These are phyloP conservation scores for Diarsia mendica DNA, from an alignment of 2,888 invertebrate species.

Conservation along the genomic window DNA sequence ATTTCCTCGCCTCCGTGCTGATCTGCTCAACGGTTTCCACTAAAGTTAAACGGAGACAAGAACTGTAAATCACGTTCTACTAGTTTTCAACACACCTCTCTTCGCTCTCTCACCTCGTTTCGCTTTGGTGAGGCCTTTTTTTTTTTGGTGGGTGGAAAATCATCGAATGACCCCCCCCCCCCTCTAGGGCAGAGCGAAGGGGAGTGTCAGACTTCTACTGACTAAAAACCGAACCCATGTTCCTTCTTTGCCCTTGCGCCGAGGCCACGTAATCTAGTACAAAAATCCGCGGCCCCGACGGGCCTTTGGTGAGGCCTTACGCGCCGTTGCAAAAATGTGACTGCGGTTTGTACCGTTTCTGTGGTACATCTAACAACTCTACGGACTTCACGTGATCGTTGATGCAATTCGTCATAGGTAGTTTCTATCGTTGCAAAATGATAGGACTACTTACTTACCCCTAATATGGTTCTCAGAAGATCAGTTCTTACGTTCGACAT, in stretches of 20 bases:
- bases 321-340: neutral
- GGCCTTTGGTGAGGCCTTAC: no score
- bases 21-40: neutral
- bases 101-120: neutral
- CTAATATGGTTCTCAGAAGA: constrained; percentile 18
- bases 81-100: neutral
- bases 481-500: constrained; percentile 7
- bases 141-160: no score
- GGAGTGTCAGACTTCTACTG: no score
- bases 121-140: neutral
- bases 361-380: neutral
- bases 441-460: constrained; percentile 28
- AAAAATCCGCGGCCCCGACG: no score
- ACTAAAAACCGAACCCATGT: no score
- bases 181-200: no score
- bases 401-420: constrained; percentile 40
- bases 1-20: neutral
- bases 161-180: no score
- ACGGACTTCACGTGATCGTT: constrained; percentile 7
- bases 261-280: no score
- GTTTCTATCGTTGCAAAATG: constrained; percentile 37
- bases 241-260: no score
- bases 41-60: neutral
- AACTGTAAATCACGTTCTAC: neutral
- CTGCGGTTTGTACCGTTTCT: neutral